Conservation (phyloP, 2,888 invertebrate genomes). For the Pandemis heparana region DNA sequence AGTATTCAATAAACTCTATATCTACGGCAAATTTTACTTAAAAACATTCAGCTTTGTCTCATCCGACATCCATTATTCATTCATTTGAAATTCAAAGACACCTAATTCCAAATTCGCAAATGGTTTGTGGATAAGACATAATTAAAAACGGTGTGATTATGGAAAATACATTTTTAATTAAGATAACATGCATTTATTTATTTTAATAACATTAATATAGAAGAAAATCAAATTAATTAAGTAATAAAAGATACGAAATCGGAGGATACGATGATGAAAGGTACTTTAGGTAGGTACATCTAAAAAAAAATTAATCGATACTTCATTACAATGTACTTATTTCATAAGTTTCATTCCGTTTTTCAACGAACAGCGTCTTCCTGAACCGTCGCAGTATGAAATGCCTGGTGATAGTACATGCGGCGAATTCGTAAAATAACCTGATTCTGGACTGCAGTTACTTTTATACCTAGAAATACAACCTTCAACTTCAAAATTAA, state of each 20-base stretch:
- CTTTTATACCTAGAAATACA: constrained; percentile 61
- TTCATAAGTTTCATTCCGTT: constrained; percentile 54
- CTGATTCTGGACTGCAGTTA: constrained; percentile 63
- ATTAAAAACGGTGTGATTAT: constrained; percentile 28
- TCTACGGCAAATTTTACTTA: constrained; percentile 23
- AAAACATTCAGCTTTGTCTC: constrained; percentile 39
- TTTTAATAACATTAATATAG: constrained; percentile 6
- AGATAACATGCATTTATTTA: constrained; percentile 28
- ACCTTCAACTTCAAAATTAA: neutral
- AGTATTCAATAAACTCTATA: neutral
- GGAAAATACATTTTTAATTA: constrained; percentile 31
- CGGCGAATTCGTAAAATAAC: constrained; percentile 61
- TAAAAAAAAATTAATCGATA: constrained; percentile 49
- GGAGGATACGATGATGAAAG: neutral
- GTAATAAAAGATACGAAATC: constrained; percentile 5
- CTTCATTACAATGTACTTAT: constrained; percentile 34
- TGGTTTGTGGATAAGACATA: constrained; percentile 10
- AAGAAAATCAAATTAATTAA: constrained; percentile 1
- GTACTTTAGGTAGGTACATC: too few species aligned
- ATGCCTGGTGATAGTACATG: constrained; percentile 47
- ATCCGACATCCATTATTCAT: constrained; percentile 37
- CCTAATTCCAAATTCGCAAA: constrained; percentile 22
- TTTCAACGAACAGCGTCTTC: constrained; percentile 61
- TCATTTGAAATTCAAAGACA: constrained; percentile 27
- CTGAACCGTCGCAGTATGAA: constrained; percentile 62